A percentile compares a stretch with the other conserved stretches of the same genome.
Evolutionary conservation across 2,888 invertebrate species (phyloP).

Genomic region (Apamea sordens): DNA sequence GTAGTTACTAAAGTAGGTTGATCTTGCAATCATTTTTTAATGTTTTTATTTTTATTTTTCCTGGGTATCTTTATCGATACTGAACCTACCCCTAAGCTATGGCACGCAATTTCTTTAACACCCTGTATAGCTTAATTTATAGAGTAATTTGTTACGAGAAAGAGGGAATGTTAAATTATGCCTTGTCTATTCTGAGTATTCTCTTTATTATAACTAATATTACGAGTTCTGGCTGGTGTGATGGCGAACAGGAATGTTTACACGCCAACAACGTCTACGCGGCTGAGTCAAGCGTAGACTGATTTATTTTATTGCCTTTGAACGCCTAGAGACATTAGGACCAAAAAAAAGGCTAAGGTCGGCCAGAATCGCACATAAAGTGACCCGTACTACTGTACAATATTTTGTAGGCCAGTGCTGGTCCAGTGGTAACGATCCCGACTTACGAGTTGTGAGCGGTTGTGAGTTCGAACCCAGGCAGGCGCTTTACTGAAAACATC

Average conservation of each 20-base stretch:
- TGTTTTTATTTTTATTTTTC: too few relatives aligned
- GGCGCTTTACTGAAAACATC: too few relatives aligned
- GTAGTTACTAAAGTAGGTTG: too few relatives aligned
- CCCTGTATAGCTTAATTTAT: slow-evolving; percentile 51
- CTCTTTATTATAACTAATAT: slow-evolving; percentile 41
- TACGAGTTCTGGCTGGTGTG: slow-evolving; percentile 20
- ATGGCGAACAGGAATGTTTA: slow-evolving; percentile 48
- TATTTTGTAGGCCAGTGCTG: neutral
- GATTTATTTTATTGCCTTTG: slow-evolving; percentile 48
- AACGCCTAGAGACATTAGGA: neutral
- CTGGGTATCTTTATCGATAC: too few relatives aligned
- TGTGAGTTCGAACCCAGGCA: too few relatives aligned
- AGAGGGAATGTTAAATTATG: slow-evolving; percentile 62
- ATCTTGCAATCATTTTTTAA: too few relatives aligned
- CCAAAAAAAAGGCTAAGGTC: neutral
- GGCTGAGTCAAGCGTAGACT: slow-evolving; percentile 29
- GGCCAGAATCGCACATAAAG: neutral
- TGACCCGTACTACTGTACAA: neutral
- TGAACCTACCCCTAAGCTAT: too few relatives aligned
- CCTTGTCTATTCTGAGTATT: slow-evolving; percentile 44
- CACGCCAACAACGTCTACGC: slow-evolving; percentile 12
- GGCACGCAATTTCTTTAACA: too few relatives aligned
- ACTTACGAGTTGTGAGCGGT: neutral
- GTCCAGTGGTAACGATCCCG: neutral
- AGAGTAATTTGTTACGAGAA: slow-evolving; percentile 65